Conservation (phyloP, 2,113 vertebrate species). For the Lampris incognitus region DNA sequence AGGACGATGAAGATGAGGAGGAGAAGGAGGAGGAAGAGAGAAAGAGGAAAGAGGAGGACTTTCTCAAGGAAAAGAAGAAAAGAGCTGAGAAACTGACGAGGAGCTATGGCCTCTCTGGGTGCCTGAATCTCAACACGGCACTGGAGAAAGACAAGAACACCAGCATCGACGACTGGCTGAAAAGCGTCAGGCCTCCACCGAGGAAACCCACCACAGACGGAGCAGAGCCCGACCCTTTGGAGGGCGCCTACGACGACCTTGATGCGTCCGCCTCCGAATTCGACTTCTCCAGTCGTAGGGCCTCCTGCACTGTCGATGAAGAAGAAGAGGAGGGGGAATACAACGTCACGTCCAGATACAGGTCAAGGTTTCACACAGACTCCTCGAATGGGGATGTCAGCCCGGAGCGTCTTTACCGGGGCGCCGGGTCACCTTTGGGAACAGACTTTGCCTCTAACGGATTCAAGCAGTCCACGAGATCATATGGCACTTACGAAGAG, state of each 20-base stretch:
- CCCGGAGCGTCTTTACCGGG: slow-evolving; percentile 73
- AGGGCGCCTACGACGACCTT: slow-evolving; percentile 70
- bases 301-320: slow-evolving; percentile 69
- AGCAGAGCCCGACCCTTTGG: slow-evolving; percentile 46
- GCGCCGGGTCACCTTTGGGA: slow-evolving; percentile 67
- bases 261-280: slow-evolving; percentile 83
- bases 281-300: slow-evolving; percentile 81
- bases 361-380: slow-evolving; percentile 74
- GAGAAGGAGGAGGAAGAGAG: slow-evolving; percentile 41
- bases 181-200: slow-evolving; percentile 83
- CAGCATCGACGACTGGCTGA: slow-evolving; percentile 88
- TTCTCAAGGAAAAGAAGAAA: slow-evolving; percentile 66
- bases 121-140: slow-evolving; percentile 74
- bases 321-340: slow-evolving; percentile 74
- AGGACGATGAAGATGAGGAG: slow-evolving; percentile 79
- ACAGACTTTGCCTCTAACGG: slow-evolving; percentile 62
- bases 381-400: slow-evolving; percentile 67
- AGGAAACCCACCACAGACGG: slow-evolving; percentile 60
- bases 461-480: slow-evolving; percentile 68
- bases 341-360: slow-evolving; percentile 77
- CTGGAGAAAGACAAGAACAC: slow-evolving; percentile 71
- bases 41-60: slow-evolving; percentile 74
- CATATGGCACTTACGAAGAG: slow-evolving; percentile 57
- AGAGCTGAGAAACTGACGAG: slow-evolving; percentile 57
- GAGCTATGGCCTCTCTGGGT: slow-evolving; percentile 69